These are phyloP conservation scores for Setipinna tenuifilis DNA, from an alignment of 2,797 vertebrate genomes.

Conservation along the genomic window DNA sequence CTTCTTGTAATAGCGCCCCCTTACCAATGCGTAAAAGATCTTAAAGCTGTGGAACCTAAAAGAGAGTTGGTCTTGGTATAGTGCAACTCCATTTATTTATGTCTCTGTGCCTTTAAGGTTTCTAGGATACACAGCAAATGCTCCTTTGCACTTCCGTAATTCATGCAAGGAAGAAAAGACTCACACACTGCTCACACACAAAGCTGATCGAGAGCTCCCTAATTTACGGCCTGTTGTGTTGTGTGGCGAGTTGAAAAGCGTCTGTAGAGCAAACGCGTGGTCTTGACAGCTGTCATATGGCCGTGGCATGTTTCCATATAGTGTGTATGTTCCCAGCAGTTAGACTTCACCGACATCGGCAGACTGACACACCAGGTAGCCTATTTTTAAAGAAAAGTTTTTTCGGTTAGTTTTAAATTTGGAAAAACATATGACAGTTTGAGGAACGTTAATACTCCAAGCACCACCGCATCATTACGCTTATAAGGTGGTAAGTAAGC, in stretches of 20 bases:
- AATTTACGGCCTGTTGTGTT: not conserved
- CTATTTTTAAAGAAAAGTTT: not conserved
- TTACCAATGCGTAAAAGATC: not conserved
- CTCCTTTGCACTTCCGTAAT: slow-evolving; percentile 12
- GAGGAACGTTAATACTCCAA: not conserved
- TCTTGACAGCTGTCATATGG: slow-evolving; percentile 20
- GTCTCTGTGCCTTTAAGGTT: slow-evolving; percentile 13
- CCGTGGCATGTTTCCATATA: not conserved
- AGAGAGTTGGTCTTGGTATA: not conserved
- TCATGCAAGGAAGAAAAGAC: slow-evolving; percentile 16
- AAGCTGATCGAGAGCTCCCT: not conserved
- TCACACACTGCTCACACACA: not conserved
- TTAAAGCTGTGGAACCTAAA: not conserved
- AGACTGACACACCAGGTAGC: not conserved
- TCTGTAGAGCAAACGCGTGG: not conserved
- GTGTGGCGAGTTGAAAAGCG: not conserved
- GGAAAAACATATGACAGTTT: not conserved
- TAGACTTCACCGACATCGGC: not conserved
- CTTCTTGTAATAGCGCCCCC: not conserved
- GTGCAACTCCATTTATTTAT: not conserved
- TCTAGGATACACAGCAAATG: slow-evolving; percentile 8
- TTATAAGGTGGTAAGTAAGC: not conserved
- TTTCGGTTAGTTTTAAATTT: not conserved
- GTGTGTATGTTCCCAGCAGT: no score
- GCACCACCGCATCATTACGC: not conserved